Evolutionary conservation across 2,888 invertebrate species (phyloP).

Genomic region (Melipona bicolor): DNA sequence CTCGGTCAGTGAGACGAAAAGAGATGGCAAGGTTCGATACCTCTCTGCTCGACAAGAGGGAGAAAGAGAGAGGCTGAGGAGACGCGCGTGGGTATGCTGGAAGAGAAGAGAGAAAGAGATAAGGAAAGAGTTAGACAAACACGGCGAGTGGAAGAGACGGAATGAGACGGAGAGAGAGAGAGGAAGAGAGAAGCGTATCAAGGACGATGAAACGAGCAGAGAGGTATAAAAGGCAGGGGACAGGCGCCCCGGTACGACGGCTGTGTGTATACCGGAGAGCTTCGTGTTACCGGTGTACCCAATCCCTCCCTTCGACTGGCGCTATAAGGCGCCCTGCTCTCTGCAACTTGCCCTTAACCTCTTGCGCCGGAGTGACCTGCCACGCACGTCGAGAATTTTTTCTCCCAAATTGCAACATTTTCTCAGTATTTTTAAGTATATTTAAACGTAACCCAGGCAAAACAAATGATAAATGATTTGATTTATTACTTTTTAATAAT

Average conservation of each 20-base stretch:
- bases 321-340: conserved; percentile 54
- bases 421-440: too few species aligned
- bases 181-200: conserved; percentile 61
- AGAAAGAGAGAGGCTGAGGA: not conserved
- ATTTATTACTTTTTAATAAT: too few species aligned
- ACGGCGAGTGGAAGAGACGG: not conserved
- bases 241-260: conserved; percentile 67
- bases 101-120: not conserved
- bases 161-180: not conserved
- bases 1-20: not conserved
- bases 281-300: conserved; percentile 50
- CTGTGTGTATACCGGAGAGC: conserved; percentile 36
- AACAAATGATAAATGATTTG: too few species aligned
- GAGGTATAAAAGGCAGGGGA: conserved; percentile 68
- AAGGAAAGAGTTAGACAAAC: conserved; percentile 12
- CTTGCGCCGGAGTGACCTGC: too few species aligned
- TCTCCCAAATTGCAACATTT: too few species aligned
- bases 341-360: conserved; percentile 59
- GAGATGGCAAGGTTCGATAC: not conserved
- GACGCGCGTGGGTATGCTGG: not conserved
- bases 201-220: conserved; percentile 68
- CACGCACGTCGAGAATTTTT: too few species aligned
- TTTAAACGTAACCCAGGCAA: too few species aligned
- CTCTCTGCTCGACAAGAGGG: not conserved
- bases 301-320: conserved; percentile 52